Evolutionary conservation across 2,888 invertebrate genomes (phyloP), one percentile per base, ranked within the genome.

Genomic region (Epinotia brunnichana): DNA sequence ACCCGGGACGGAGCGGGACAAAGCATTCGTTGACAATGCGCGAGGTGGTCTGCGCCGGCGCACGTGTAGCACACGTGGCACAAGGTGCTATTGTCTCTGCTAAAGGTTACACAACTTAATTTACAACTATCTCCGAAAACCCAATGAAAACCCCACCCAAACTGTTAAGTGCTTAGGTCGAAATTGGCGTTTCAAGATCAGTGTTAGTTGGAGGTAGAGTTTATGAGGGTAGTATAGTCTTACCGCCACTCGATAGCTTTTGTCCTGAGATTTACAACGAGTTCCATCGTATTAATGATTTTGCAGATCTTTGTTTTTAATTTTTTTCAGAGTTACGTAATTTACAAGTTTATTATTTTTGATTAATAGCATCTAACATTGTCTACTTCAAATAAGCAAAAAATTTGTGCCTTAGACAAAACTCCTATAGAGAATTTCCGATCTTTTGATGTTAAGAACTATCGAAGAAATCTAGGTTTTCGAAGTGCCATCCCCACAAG

Each of bases 11-110:
- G 29, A 63, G 61, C 69, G 64, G 35, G 73, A 73, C 73, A 73
- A 73, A 62, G 69, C 68, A 61, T 59, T 53, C 39, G 67, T 67
- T 60, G 70, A 72, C 72, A 72, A 72, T 73, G 68, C 56, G 70
- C 62, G 21, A 63, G 73, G 68, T 73, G 68, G 68, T 51, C 73
- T 44, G 61, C 60, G 64, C 53, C 63, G 69, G 77, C 79, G 77
- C 89, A 89, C 87, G 87, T 88, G 87, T 78, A 77, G 61, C 80
- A 81, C 88, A 88, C 87, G 88, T 87, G 85, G 75, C 66, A 79
- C 80, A 80, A 86, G 85, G 87, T 85, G 82, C 81, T 79, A 86
- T 89, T 89, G 87, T 88, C 83, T 83, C 71, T 59, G n/a, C 64
- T 56, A 73, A 74, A 76, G 72, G 73, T 77, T 77, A 76, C 69